These are phyloP conservation scores for Lasioglossum vierecki DNA, from an alignment of 2,888 invertebrate species.

Conservation along the genomic window DNA sequence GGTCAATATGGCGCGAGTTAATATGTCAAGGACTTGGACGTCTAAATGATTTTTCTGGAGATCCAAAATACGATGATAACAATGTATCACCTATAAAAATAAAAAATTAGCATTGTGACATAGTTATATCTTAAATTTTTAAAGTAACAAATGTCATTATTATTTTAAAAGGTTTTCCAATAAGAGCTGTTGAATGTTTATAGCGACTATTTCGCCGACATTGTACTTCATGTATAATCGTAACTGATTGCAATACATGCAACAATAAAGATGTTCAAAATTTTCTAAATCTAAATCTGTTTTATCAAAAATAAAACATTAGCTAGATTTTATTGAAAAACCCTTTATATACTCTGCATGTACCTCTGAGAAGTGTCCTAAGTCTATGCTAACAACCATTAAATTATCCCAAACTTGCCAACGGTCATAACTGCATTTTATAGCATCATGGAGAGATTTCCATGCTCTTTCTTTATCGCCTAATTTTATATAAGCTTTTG, in stretches of 20 bases:
- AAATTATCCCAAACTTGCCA: conserved; percentile 99
- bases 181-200: no score
- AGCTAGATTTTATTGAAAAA: no score
- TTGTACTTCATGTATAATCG: no score
- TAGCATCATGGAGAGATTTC: conserved; percentile 93
- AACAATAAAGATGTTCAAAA: no score
- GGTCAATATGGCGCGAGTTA: conserved; percentile 89
- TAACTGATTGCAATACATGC: no score
- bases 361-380: conserved; percentile 93
- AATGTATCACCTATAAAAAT: conserved; percentile 87
- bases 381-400: conserved; percentile 93
- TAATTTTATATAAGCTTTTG: conserved; percentile 95
- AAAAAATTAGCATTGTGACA: conserved; percentile 17
- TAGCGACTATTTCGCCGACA: no score
- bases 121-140: background rate
- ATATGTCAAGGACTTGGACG: conserved; percentile 89
- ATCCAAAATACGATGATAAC: conserved; percentile 94
- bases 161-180: background rate
- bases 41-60: conserved; percentile 93
- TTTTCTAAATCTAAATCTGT: no score
- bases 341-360: conserved; percentile 4
- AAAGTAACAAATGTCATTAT: background rate
- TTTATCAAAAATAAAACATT: no score
- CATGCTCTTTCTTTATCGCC: conserved; percentile 95
- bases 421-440: conserved; percentile 96